Base-by-base conservation (phyloP, 2,888 invertebrate species). In the Ctena decussata region DNA sequence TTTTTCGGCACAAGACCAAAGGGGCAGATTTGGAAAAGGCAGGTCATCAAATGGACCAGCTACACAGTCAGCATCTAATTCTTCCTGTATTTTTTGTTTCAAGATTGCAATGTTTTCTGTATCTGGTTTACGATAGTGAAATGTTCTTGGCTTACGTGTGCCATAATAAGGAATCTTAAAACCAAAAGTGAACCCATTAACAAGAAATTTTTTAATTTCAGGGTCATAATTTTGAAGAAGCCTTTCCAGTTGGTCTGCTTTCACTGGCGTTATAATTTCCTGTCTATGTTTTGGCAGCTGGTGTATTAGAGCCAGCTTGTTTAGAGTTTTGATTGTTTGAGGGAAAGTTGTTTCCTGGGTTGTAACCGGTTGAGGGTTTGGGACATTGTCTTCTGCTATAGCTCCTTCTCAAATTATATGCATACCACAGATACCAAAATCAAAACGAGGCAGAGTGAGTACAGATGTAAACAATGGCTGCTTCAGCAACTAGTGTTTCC, bases 1-100 rank as follows among this genome's bases (percentile, higher is more conserved):
- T 84, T 85, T 60, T 84, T 87, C 44, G 79, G 80, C 5, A 84
- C 80, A 11, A 87, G 39, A 30, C 82, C 87, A 24, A 84, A 11
- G 8, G 85, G 85, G 78, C 15, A 85, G 37, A 69, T 76, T 78
- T 0, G 49, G 18, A 57, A 83, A 79, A 27, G 84, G 80, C 32
- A 46, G 46, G 5, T 60, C 39, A 32, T 30, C n/a, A 57, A 74
- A 79, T 37, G 83, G 79, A 60, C 83, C 83, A 32, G 71, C 78
- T n/a, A 79, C 46, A 0, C 83, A 30, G 3, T 65, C 75, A 11
- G 70, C 70, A 39, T 15, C 37, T 18, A 79, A 18, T 75, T 83
- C 83, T 32, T 57, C 18, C 41, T 79, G 32, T n/a, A 83, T 37
- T 21, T 70, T 77, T 27, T 39, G 24, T 49, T 70, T 30, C 39